Conservation (phyloP, 2,797 vertebrate genomes). For the Bradypodion pumilum region DNA sequence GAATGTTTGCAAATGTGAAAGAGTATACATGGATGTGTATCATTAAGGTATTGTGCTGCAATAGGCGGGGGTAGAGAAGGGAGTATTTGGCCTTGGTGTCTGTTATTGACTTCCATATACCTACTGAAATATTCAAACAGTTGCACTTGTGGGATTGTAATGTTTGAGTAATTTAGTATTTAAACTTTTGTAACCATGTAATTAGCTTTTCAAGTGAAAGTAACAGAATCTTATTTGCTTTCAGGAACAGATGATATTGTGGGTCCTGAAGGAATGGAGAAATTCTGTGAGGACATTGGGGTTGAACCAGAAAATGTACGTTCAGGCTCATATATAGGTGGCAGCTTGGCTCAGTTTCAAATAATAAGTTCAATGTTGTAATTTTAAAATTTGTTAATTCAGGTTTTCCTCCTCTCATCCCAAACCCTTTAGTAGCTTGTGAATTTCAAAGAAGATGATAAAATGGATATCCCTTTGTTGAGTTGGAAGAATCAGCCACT, state of each 20-base stretch:
- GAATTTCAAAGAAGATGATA: background rate
- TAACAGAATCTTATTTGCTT: slow-evolving; percentile 50
- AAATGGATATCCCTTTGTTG: background rate
- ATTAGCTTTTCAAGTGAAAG: slow-evolving; percentile 28
- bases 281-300: slow-evolving; percentile 99
- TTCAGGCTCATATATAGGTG: slow-evolving; percentile 30
- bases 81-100: background rate
- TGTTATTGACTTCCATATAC: background rate
- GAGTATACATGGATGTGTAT: background rate
- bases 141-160: background rate
- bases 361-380: background rate
- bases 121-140: background rate
- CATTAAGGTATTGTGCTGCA: background rate
- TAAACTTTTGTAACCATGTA: background rate
- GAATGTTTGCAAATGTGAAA: background rate
- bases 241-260: slow-evolving; percentile 94
- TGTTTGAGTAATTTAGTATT: background rate
- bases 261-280: slow-evolving; percentile 98
- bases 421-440: background rate
- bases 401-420: background rate
- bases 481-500: background rate
- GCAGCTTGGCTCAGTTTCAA: background rate
- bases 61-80: background rate
- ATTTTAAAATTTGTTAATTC: background rate
- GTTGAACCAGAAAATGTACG: slow-evolving; percentile 98